Evolutionary conservation across 2,888 invertebrate species (phyloP).

Genomic region (Chrysodeixis includens): DNA sequence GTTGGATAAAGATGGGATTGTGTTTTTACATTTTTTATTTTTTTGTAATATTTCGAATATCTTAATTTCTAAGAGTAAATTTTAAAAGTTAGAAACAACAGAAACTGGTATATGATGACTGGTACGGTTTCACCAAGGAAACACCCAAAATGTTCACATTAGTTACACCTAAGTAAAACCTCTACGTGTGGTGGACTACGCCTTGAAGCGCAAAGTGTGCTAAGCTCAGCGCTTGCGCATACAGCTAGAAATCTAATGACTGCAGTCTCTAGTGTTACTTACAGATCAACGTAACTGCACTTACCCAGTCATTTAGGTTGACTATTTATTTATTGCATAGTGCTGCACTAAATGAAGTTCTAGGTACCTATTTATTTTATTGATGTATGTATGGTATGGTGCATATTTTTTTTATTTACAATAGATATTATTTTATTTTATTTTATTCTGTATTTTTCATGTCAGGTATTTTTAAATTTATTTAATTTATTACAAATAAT

Average conservation of each 20-base stretch:
- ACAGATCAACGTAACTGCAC: conserved; percentile 31
- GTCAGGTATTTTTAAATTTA: no score
- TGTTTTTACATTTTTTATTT: no score
- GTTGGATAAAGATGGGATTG: no score
- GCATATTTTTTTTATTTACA: no score
- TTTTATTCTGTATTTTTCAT: no score
- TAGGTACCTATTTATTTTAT: background rate
- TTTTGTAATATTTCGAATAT: no score
- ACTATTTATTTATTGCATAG: conserved; percentile 18
- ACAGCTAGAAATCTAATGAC: conserved; percentile 39
- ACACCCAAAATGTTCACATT: background rate
- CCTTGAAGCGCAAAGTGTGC: conserved; percentile 25
- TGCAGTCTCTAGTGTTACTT: conserved; percentile 25
- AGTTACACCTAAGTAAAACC: background rate
- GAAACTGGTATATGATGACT: no score
- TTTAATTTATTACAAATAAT: no score
- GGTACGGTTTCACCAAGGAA: no score
- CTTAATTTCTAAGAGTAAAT: no score
- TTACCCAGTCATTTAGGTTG: conserved; percentile 16
- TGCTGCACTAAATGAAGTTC: background rate
- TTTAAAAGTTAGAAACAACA: no score
- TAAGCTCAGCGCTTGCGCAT: conserved; percentile 43
- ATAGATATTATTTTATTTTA: no score
- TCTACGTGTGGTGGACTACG: conserved; percentile 21
- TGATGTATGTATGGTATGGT: background rate